Evolutionary conservation across 1,140 invertebrate species (phyloP), one percentile per base, ranked within the genome.

Genomic region (Galleria mellonella): DNA sequence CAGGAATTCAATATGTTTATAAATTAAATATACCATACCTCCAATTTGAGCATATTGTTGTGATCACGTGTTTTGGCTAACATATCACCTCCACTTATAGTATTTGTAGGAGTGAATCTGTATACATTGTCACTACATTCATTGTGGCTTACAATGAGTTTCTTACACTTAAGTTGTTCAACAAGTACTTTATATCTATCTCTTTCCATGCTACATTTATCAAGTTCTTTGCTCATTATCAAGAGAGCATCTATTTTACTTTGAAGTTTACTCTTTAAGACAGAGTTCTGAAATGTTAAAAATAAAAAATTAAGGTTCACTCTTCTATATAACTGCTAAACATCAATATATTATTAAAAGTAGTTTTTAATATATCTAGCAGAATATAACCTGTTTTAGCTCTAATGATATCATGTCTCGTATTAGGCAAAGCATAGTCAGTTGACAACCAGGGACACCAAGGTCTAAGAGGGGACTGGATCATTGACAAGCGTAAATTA

Each of bases 121-220:
- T 76, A 71, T 8, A 59, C 47, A 35, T 37, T 55, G 11, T 56
- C 68, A 28, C 56, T 72, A 45, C 56, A 44, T 12, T 66, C 51
- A 44, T 57, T 53, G 5, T 23, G 42, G 28, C 37, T 53, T 8
- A 55, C 28, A 29, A 48, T 39, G 28, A 52, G 54, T 47, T 91
- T 93, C 35, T 91, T 87, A 47, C 91, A 88, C 61, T 93, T 89
- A 12, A 94, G 78, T 51, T 95, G 93, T 71, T 96, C 94, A 2
- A 93, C 92, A 88, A 96, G 90, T 12, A 94, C 68, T 75, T 94
- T 94, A 60, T 92, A 95, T 65, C 94, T 92, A 75, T 96, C 94
- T 35, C 92, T 79, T 66, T 96, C 93, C 47, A 89, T 90, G 49
- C 91, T 90, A 72, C 92, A 94, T 81, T 94, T 90, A 50, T 94